Conservation (phyloP, 2,797 vertebrate genomes). For the Eulemur mongoz region DNA sequence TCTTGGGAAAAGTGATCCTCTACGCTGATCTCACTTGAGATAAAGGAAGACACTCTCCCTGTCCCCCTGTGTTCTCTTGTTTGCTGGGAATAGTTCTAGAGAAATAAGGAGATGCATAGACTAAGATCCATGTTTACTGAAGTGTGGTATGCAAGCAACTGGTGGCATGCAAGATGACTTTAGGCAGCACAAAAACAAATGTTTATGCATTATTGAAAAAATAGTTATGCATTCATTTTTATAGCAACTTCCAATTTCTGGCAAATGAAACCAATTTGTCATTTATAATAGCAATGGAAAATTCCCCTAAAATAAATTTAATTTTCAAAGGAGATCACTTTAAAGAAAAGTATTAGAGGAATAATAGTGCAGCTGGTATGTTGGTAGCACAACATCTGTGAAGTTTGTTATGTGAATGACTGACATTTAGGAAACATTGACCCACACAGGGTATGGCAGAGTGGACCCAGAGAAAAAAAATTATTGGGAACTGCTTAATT, state of each 20-base stretch:
- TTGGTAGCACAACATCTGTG: neutral
- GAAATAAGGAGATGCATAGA: neutral
- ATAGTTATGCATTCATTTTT: conserved; percentile 5
- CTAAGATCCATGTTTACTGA: neutral
- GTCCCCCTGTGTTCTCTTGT: neutral
- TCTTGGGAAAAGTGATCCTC: conserved; percentile 60
- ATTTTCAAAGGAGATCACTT: neutral
- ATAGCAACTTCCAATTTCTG: neutral
- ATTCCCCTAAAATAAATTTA: conserved; percentile 29
- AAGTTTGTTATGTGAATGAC: neutral
- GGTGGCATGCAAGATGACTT: neutral
- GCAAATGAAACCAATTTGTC: conserved; percentile 14
- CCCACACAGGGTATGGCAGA: neutral
- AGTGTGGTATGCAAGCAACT: neutral
- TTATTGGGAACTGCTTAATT: conserved; percentile 23
- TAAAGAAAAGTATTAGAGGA: neutral
- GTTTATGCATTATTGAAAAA: neutral
- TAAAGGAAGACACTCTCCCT: neutral
- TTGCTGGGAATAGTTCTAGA: neutral
- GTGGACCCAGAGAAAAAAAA: neutral
- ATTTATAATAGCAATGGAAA: conserved; percentile 27
- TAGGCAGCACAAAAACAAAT: neutral
- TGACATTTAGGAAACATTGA: neutral
- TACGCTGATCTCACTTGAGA: conserved; percentile 31
- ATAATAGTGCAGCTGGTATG: neutral